These are phyloP conservation scores for Yponomeuta sedellus DNA, from an alignment of 2,888 invertebrate species.

Conservation along the genomic window DNA sequence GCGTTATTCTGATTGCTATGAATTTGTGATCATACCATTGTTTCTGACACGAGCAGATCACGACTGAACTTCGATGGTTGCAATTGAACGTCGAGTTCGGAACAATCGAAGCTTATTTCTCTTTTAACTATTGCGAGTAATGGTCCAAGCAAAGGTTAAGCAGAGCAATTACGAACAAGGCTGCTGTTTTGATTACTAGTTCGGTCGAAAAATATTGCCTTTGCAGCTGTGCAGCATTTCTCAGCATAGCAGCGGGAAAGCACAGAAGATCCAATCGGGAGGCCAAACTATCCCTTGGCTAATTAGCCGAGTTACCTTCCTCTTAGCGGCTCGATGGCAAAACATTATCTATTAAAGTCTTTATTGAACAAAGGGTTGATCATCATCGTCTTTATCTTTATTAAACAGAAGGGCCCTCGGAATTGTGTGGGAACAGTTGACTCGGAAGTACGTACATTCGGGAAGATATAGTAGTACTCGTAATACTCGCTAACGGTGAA, in stretches of 20 bases:
- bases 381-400: too few relatives aligned
- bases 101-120: background rate
- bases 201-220: background rate
- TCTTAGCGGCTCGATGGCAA: too few relatives aligned
- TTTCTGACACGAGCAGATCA: background rate
- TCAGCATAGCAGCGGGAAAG: background rate
- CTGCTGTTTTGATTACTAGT: background rate
- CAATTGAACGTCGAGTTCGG: background rate
- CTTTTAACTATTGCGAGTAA: background rate
- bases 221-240: too few relatives aligned
- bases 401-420: too few relatives aligned
- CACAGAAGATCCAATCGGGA: background rate
- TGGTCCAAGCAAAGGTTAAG: background rate
- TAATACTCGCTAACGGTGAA: too few relatives aligned
- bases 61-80: background rate
- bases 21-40: background rate
- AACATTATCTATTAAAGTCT: too few relatives aligned
- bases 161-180: background rate
- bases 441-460: too few relatives aligned
- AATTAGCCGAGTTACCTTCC: too few relatives aligned
- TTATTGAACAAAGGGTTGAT: too few relatives aligned
- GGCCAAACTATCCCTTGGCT: too few relatives aligned
- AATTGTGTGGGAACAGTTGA: too few relatives aligned
- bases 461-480: too few relatives aligned
- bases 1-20: background rate